Conservation (phyloP, 2,797 vertebrate genomes). For the Crossoptilon crossoptilon region DNA sequence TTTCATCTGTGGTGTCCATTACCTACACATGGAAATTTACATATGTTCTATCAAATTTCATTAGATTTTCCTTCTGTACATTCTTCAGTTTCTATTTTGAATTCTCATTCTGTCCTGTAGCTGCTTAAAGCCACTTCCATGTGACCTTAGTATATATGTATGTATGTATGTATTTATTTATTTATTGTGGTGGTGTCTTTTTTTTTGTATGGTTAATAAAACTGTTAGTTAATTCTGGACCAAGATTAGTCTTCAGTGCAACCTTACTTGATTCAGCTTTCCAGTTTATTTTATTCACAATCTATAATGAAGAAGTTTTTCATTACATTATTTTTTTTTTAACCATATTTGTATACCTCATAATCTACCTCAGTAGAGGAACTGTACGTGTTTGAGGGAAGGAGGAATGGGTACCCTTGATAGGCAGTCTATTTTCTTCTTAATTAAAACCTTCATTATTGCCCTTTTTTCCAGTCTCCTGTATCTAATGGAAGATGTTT, state of each 20-base stretch:
- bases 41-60: not conserved
- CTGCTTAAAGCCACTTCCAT: not conserved
- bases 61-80: not conserved
- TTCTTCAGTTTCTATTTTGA: not conserved
- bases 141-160: not conserved
- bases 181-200: fast-evolving
- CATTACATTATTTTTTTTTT: not conserved
- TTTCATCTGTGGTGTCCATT: conserved; percentile 2
- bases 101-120: not conserved
- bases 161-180: not conserved
- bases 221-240: not conserved
- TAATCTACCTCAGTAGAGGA: not conserved
- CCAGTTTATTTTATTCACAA: not conserved
- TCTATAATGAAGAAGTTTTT: not conserved
- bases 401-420: not conserved
- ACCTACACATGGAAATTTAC: conserved; percentile 1
- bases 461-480: not conserved
- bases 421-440: not conserved
- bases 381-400: not conserved
- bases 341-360: not conserved
- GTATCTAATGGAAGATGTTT: not conserved
- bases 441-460: not conserved
- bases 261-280: not conserved
- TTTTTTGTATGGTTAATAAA: conserved; percentile 8
- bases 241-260: not conserved